phyloP scores from a whole-genome alignment of 1,140 invertebrate genomes.

The Mizuhopecten yessoensis region DNA sequence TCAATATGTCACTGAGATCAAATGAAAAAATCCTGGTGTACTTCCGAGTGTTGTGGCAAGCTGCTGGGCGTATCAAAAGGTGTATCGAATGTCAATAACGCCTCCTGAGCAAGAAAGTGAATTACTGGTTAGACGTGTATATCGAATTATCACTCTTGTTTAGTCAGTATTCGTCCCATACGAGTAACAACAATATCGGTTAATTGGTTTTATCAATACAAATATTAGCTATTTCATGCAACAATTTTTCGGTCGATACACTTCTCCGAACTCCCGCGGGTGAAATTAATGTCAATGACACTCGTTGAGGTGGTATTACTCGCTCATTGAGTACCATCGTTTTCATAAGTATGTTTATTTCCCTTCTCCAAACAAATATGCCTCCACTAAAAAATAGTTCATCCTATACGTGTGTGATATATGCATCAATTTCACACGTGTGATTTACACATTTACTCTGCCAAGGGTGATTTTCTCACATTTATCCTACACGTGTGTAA shows the following conservation, averaged over 20 bases:
- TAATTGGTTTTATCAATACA: not conserved
- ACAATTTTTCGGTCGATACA: not conserved
- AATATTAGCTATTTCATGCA: not conserved
- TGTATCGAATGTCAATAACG: not conserved
- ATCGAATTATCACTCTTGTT: not conserved
- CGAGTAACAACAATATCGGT: not conserved
- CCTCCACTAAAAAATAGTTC: too few species aligned
- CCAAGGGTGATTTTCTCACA: not conserved
- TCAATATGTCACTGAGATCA: too few species aligned
- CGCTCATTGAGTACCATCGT: not conserved
- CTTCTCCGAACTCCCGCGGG: not conserved
- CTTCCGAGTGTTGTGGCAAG: too few species aligned
- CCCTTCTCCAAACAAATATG: not conserved
- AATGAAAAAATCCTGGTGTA: too few species aligned
- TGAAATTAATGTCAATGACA: not conserved
- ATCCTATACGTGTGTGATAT: not conserved
- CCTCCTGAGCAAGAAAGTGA: not conserved
- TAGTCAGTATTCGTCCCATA: not conserved
- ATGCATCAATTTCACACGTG: not conserved
- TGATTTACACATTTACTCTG: too few species aligned
- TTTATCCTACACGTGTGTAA: not conserved
- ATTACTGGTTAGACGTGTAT: not conserved
- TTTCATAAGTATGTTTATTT: not conserved
- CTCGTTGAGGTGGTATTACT: not conserved
- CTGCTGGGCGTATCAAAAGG: too few species aligned